Conservation (phyloP, 2,797 vertebrate species). For the Mastacembelus armatus region DNA sequence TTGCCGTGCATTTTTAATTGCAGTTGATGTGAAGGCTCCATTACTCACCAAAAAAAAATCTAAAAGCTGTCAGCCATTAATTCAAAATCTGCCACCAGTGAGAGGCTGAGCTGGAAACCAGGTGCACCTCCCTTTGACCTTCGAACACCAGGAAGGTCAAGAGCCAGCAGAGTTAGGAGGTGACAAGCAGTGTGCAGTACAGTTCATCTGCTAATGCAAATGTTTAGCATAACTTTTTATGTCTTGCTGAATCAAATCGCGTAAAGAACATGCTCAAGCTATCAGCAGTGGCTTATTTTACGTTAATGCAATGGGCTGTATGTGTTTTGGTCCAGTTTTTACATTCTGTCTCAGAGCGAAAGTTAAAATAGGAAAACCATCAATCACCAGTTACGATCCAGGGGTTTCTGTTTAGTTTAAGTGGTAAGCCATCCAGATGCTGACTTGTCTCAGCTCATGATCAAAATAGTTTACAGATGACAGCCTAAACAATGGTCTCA, state of each 20-base stretch:
- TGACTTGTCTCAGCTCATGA: constrained; percentile 4
- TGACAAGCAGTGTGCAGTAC: constrained; percentile 27
- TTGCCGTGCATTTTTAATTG: too few relatives aligned
- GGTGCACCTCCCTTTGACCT: constrained; percentile 71
- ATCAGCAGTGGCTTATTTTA: not conserved
- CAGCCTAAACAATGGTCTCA: not conserved
- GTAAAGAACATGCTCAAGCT: not conserved
- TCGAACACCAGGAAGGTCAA: constrained; percentile 74
- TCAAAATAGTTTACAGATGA: not conserved
- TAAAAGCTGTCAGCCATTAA: constrained; percentile 63
- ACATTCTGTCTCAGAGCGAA: not conserved
- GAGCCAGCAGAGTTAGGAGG: constrained; percentile 62
- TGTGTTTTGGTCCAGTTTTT: not conserved
- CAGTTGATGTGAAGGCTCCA: constrained; percentile 46
- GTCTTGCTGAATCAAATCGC: not conserved
- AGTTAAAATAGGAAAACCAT: constrained; percentile 1
- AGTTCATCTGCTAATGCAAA: not conserved
- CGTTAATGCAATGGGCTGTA: not conserved
- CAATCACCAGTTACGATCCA: not conserved
- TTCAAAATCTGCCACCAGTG: constrained; percentile 65
- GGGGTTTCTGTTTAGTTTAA: constrained; percentile 7
- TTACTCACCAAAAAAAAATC: constrained; percentile 52
- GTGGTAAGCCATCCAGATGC: not conserved
- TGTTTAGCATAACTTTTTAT: not conserved
- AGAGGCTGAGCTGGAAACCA: constrained; percentile 61